A percentile compares a stretch with the other conserved stretches of the same genome.
phyloP scores from a whole-genome alignment of 2,888 invertebrate genomes.

The Plagodis pulveraria region DNA sequence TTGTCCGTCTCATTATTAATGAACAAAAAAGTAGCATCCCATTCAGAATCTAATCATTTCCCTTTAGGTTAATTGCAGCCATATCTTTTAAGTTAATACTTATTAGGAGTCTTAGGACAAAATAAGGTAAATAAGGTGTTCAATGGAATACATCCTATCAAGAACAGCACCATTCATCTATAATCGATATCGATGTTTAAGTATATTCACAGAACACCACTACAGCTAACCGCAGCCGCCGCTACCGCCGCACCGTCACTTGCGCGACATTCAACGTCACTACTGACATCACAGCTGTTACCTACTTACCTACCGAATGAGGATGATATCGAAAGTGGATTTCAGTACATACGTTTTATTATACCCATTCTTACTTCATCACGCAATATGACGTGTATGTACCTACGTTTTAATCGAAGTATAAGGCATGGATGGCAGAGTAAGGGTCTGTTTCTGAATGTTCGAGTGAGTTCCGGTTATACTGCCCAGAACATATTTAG shows the following conservation, averaged over 20 bases:
- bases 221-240: slow-evolving; percentile 42
- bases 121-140: no score
- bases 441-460: no score
- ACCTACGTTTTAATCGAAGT: neutral
- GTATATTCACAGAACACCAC: slow-evolving; percentile 39
- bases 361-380: neutral
- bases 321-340: slow-evolving; percentile 53
- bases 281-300: slow-evolving; percentile 50
- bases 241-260: slow-evolving; percentile 50
- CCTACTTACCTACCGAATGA: slow-evolving; percentile 35
- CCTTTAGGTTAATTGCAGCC: neutral
- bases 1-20: no score
- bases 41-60: no score
- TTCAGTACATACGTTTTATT: slow-evolving; percentile 13
- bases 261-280: slow-evolving; percentile 41
- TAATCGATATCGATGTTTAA: slow-evolving; percentile 46
- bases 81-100: neutral
- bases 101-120: slow-evolving; percentile 1
- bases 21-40: no score
- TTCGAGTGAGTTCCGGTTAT: no score
- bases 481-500: no score
- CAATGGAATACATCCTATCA: no score
- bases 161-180: neutral
- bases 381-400: slow-evolving; percentile 2
- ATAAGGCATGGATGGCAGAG: no score